Percentiles rank a stretch among this genome's conserved stretches.
Conservation (phyloP, 2,888 invertebrate species). For the Herminia tarsipennalis region DNA sequence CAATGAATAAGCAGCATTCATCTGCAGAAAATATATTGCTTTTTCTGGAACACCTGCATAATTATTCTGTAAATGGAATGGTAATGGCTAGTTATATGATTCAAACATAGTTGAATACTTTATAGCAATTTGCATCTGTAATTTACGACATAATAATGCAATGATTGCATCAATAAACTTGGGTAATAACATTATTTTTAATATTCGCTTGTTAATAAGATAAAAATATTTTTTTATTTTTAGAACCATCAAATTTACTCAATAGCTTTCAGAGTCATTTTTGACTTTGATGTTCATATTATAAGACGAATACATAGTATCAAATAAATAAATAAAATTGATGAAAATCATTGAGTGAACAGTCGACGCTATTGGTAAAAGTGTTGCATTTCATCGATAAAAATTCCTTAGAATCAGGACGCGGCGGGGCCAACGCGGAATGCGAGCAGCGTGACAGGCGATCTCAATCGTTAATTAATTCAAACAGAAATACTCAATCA, state of each 20-base stretch:
- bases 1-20: too few species aligned
- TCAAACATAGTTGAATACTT: slow-evolving; percentile 28
- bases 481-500: slow-evolving; percentile 81
- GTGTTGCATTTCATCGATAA: slow-evolving; percentile 68
- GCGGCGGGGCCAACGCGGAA: slow-evolving; percentile 65
- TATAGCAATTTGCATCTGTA: slow-evolving; percentile 31
- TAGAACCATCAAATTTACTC: too few species aligned
- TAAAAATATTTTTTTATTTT: too few species aligned
- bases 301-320: too few species aligned
- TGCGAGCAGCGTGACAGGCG: slow-evolving; percentile 78
- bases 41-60: slow-evolving; percentile 42
- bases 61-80: slow-evolving; percentile 37
- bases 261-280: slow-evolving; percentile 6
- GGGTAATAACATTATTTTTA: too few species aligned
- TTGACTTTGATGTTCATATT: slow-evolving; percentile 10
- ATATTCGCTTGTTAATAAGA: too few species aligned
- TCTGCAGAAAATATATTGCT: slow-evolving; percentile 30
- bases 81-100: slow-evolving; percentile 24
- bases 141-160: slow-evolving; percentile 26
- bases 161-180: slow-evolving; percentile 19
- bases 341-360: slow-evolving; percentile 3
- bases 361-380: slow-evolving; percentile 47
- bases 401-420: slow-evolving; percentile 78
- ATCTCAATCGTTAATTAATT: slow-evolving; percentile 83
- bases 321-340: not conserved